phyloP scores from a whole-genome alignment of 2,113 vertebrate species.

The Passer montanus region DNA sequence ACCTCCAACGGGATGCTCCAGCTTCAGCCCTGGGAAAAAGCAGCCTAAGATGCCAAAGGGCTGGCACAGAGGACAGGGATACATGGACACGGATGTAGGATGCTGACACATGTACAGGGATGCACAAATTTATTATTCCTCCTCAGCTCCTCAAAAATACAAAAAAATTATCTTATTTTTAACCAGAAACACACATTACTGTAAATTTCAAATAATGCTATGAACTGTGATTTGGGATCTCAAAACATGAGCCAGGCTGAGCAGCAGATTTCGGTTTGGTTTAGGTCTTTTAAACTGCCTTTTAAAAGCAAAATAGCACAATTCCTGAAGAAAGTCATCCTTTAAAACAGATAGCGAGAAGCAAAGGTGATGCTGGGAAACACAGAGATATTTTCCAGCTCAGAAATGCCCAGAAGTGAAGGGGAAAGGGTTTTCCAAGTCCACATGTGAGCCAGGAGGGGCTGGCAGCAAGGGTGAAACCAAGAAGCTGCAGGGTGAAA shows the following conservation, averaged over 20 bases:
- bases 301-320: not conserved
- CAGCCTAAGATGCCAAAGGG: not conserved
- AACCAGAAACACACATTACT: not conserved
- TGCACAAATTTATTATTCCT: not conserved
- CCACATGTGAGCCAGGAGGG: accelerated
- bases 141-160: too few species aligned
- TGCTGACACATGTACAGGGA: too few species aligned
- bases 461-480: not conserved
- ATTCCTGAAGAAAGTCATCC: not conserved
- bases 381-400: not conserved
- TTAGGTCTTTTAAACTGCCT: not conserved
- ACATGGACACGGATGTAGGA: accelerated
- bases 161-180: not conserved
- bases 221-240: not conserved
- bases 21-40: not conserved
- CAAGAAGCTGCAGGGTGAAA: not conserved
- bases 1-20: too few species aligned
- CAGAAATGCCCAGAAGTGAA: not conserved
- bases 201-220: not conserved
- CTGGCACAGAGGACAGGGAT: accelerated
- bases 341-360: not conserved
- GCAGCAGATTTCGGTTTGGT: not conserved
- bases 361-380: not conserved
- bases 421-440: not conserved
- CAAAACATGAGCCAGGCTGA: accelerated